Conservation (phyloP, 2,888 invertebrate genomes). For the Xiphydria camelus region DNA sequence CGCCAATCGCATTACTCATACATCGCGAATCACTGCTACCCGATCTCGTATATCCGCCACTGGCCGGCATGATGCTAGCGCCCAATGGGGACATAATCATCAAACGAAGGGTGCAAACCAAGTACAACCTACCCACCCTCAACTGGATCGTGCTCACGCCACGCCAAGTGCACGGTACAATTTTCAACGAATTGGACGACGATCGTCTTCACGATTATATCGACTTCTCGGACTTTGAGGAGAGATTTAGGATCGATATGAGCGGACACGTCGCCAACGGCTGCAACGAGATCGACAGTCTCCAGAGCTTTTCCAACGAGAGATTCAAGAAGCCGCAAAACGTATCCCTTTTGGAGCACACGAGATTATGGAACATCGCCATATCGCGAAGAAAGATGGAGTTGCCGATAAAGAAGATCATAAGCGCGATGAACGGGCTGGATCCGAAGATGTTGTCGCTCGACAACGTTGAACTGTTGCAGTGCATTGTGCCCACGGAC, state of each 20-base stretch:
- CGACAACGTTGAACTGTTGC: constrained; percentile 94
- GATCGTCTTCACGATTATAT: constrained; percentile 85
- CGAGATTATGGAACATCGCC: constrained; percentile 92
- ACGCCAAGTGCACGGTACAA: constrained; percentile 95
- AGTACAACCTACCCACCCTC: constrained; percentile 93
- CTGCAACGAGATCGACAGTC: constrained; percentile 74
- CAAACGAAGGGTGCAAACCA: constrained; percentile 94
- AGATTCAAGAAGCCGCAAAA: constrained; percentile 90
- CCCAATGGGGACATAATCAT: constrained; percentile 91
- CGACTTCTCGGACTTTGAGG: constrained; percentile 95
- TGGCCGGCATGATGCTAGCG: constrained; percentile 75
- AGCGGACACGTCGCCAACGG: constrained; percentile 65
- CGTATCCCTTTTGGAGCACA: constrained; percentile 90
- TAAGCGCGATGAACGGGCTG: constrained; percentile 82
- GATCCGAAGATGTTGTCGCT: constrained; percentile 86
- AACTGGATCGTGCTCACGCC: constrained; percentile 99
- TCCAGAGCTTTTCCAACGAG: constrained; percentile 85
- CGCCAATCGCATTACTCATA: constrained; percentile 61
- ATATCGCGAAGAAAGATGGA: constrained; percentile 97
- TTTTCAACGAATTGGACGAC: constrained; percentile 98
- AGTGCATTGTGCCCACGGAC: constrained; percentile 96
- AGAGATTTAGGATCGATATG: constrained; percentile 88
- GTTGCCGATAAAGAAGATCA: constrained; percentile 88
- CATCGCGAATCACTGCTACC: constrained; percentile 54
- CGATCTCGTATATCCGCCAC: constrained; percentile 76